Conservation (phyloP, 2,797 vertebrate species). For the Brotula barbata region DNA sequence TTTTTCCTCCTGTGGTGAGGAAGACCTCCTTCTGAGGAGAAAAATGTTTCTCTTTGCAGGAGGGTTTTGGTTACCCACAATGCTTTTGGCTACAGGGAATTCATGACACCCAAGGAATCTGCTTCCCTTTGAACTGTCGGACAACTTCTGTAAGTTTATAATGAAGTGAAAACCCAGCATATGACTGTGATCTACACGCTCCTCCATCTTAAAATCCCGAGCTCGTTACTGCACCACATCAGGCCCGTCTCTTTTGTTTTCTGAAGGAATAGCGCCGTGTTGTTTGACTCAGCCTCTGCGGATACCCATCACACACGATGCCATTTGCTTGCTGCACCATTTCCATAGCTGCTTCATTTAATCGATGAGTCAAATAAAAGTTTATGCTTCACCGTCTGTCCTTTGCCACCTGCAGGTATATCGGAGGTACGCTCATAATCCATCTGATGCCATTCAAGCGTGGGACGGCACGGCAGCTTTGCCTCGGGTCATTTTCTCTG, state of each 20-base stretch:
- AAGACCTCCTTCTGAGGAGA: slow-evolving; percentile 3
- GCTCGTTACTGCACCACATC: not conserved
- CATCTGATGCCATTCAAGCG: slow-evolving; percentile 53
- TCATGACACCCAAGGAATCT: not conserved
- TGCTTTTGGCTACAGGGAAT: not conserved
- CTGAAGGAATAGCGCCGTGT: slow-evolving; percentile 27
- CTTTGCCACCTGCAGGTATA: slow-evolving; percentile 55
- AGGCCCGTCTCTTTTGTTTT: slow-evolving; percentile 37
- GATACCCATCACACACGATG: slow-evolving; percentile 50
- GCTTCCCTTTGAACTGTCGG: not conserved
- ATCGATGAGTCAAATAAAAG: slow-evolving; percentile 68
- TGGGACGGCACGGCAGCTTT: slow-evolving; percentile 43
- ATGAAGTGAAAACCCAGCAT: not conserved
- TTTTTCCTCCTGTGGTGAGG: slow-evolving; percentile 16
- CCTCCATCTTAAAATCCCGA: no score
- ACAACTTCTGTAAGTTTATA: slow-evolving; percentile 6
- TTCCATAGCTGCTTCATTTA: slow-evolving; percentile 43
- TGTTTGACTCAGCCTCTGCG: slow-evolving; percentile 48
- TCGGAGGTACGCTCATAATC: slow-evolving; percentile 45
- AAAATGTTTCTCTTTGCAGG: slow-evolving; percentile 16
- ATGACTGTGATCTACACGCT: slow-evolving; percentile 14
- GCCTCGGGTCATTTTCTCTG: slow-evolving; percentile 48
- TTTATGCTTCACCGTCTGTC: slow-evolving; percentile 52
- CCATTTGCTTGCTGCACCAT: slow-evolving; percentile 42
- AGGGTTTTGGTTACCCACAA: slow-evolving; percentile 20